phyloP scores from a whole-genome alignment of 2,113 vertebrate genomes.

The Peromyscus leucopus region DNA sequence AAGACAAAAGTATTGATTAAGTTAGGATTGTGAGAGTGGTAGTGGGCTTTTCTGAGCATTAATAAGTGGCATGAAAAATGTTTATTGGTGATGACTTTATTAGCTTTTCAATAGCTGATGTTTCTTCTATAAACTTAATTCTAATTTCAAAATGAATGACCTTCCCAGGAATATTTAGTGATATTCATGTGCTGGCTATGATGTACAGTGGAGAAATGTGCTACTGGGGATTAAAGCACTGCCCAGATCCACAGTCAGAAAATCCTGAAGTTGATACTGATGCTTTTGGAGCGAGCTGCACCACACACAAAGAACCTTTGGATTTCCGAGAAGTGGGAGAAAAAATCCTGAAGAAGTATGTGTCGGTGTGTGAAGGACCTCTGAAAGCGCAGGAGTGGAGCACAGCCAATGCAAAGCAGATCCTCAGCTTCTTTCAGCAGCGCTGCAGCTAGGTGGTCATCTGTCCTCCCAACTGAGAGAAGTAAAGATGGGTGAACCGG shows the following conservation, averaged over 20 bases:
- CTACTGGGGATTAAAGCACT: slow-evolving; percentile 96
- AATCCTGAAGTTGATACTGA: not conserved
- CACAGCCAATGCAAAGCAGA: slow-evolving; percentile 94
- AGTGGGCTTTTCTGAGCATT: not conserved
- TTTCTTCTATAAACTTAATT: slow-evolving; percentile 61
- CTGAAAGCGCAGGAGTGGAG: slow-evolving; percentile 96
- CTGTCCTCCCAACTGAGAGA: slow-evolving; percentile 26
- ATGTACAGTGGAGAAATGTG: slow-evolving; percentile 99
- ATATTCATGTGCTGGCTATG: slow-evolving; percentile 93
- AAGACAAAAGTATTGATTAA: slow-evolving; percentile 5
- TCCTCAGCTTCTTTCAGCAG: slow-evolving; percentile 92
- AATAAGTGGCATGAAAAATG: slow-evolving; percentile 7
- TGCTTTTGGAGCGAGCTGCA: slow-evolving; percentile 43
- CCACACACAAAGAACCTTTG: slow-evolving; percentile 85
- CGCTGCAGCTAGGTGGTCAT: slow-evolving; percentile 34
- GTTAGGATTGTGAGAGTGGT: not conserved
- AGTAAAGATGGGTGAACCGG: slow-evolving; percentile 3
- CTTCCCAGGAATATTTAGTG: slow-evolving; percentile 93
- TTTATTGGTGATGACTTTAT: slow-evolving; percentile 12
- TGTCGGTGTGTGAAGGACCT: slow-evolving; percentile 94
- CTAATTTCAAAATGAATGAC: slow-evolving; percentile 72
- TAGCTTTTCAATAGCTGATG: slow-evolving; percentile 14
- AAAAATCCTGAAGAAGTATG: slow-evolving; percentile 93
- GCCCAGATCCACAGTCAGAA: slow-evolving; percentile 77
- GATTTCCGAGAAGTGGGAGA: slow-evolving; percentile 96